These are phyloP conservation scores for Isichthys henryi DNA, from an alignment of 2,113 vertebrate species.

Conservation along the genomic window DNA sequence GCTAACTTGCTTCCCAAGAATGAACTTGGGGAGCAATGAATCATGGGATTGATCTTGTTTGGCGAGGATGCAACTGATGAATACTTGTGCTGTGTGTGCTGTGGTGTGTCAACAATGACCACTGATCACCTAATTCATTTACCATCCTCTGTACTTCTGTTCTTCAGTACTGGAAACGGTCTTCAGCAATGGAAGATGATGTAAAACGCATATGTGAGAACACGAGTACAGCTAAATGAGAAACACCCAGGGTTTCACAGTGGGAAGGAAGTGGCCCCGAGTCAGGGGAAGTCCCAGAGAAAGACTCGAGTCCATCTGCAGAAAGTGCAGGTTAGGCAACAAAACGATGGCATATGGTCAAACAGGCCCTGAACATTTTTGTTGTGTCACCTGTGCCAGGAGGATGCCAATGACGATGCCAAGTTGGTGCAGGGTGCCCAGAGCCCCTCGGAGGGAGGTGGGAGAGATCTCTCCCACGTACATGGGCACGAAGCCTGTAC, in stretches of 20 bases:
- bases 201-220: neutral
- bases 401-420: constrained; percentile 90
- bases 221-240: neutral
- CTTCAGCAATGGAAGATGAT: neutral
- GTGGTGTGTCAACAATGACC: too few species aligned
- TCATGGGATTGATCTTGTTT: neutral
- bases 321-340: neutral
- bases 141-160: neutral
- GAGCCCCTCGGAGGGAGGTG: constrained; percentile 74
- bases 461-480: constrained; percentile 89
- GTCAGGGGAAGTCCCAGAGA: neutral
- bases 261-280: neutral
- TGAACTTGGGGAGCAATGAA: neutral
- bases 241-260: neutral
- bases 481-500: constrained; percentile 92
- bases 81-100: neutral
- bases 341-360: neutral
- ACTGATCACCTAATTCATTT: neutral
- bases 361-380: neutral
- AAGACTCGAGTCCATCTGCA: neutral
- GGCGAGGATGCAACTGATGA: neutral
- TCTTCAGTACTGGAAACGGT: neutral
- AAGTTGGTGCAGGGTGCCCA: constrained; percentile 91
- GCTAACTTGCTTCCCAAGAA: neutral
- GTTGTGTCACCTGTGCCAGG: constrained; percentile 72